Base-by-base conservation (phyloP, 2,113 vertebrate species). In the Colius striatus region DNA sequence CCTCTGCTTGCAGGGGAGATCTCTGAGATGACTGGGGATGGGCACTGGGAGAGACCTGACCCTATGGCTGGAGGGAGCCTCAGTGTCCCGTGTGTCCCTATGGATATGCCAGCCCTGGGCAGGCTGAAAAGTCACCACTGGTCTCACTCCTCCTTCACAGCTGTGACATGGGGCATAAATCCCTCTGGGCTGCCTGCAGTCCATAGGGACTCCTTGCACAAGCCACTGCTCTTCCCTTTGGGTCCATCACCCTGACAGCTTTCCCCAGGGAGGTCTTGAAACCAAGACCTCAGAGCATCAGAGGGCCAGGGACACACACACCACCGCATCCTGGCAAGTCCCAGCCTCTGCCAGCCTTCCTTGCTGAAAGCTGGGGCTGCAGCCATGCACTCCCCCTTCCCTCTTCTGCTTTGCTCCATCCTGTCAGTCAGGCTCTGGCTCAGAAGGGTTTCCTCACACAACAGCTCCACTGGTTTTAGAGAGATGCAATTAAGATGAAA, bases 401-500 rank as follows among this genome's bases (percentile, higher is more conserved):
- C 32, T 17, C 78, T 90, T 38, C n/a, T 84, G 48, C 38, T 65
- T 85, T 79, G 30, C 80, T 93, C 80, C 74, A 50, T 53, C 58
- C 76, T 65, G 30, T 72, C 83, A 92, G 4, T 91, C 80, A 94
- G 74, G 32, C 55, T 74, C 73, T 77, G 55, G 51, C 66, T 89
- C 43, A 75, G 41, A 89, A 87, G 81, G 50, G 55, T 72, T 89
- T 91, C 75, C 58, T 80, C 36, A 4, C 58, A 79, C 61, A 90
- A 78, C 85, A 80, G 70, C 75, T 65, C 70, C 47, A 23, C 62
- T 87, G 85, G 79, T 76, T 86, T 94, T 94, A 72, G 83, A 87
- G 77, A 88, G 84, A 96, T 85, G 83, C 75, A 93, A 90, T 93
- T 95, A 93, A 94, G 92, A 96, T 89, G 89, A 93, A 94, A 89